Evolutionary conservation across 2,888 invertebrate genomes (phyloP).

Genomic region (Notodonta dromedarius): DNA sequence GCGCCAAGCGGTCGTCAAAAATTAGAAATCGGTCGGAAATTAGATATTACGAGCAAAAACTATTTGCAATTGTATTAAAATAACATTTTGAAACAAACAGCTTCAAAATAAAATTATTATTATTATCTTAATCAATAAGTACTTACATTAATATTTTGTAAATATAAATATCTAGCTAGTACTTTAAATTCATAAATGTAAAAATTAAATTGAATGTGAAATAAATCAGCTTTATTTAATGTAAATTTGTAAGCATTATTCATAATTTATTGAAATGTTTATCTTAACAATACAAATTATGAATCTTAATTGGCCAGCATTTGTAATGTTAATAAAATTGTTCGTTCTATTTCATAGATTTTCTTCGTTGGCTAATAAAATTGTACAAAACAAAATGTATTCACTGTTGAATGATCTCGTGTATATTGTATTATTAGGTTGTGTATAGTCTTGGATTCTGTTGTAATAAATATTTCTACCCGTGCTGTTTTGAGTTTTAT

Average conservation of each 20-base stretch:
- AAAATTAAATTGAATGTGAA: slow-evolving; percentile 4
- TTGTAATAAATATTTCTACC: slow-evolving; percentile 69
- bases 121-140: too few relatives aligned
- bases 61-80: too few relatives aligned
- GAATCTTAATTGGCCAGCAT: slow-evolving; percentile 27
- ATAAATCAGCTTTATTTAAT: slow-evolving; percentile 23
- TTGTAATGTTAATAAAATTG: slow-evolving; percentile 32
- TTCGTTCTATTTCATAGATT: slow-evolving; percentile 34
- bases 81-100: neutral
- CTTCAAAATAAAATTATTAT: neutral
- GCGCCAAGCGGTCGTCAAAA: too few relatives aligned
- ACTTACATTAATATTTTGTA: neutral
- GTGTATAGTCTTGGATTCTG: slow-evolving; percentile 65
- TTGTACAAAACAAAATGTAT: slow-evolving; percentile 55
- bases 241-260: slow-evolving; percentile 14
- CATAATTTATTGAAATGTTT: slow-evolving; percentile 29
- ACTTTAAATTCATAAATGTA: neutral
- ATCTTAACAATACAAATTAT: slow-evolving; percentile 14
- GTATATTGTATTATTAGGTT: slow-evolving; percentile 51
- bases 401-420: slow-evolving; percentile 46
- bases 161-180: neutral
- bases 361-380: slow-evolving; percentile 35
- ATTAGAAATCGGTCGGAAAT: too few relatives aligned
- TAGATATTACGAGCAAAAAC: too few relatives aligned
- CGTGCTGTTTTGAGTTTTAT: slow-evolving; percentile 44